These are phyloP conservation scores for Taeniopygia guttata DNA, from an alignment of 2,797 vertebrate genomes.

Conservation along the genomic window DNA sequence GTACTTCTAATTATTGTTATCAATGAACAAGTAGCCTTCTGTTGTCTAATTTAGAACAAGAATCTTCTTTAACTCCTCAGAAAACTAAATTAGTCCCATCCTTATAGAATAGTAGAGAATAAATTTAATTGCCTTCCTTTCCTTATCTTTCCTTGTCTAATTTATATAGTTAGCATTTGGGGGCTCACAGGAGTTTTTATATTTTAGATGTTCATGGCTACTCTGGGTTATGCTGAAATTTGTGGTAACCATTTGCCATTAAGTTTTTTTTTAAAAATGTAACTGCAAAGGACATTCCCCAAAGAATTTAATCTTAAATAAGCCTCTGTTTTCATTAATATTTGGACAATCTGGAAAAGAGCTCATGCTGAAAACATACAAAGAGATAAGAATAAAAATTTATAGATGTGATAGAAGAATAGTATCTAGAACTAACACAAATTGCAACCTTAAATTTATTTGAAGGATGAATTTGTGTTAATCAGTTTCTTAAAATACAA, in stretches of 20 bases:
- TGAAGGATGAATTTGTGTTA: neutral
- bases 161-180: neutral
- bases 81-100: conserved; percentile 3
- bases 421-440: neutral
- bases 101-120: neutral
- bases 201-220: neutral
- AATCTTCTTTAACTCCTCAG: conserved; percentile 15
- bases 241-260: neutral
- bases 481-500: neutral
- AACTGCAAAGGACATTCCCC: neutral
- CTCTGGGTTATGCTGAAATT: neutral
- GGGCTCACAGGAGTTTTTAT: neutral
- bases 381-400: neutral
- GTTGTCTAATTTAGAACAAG: conserved; percentile 5
- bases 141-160: neutral
- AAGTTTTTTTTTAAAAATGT: neutral
- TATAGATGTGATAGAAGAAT: neutral
- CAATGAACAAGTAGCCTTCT: neutral
- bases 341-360: neutral
- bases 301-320: neutral
- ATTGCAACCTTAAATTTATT: neutral
- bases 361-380: neutral
- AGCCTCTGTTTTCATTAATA: neutral
- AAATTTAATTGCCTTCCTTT: conserved; percentile 1
- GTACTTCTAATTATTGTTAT: neutral